Evolutionary conservation across 1,140 invertebrate genomes (phyloP), one percentile per base, ranked within the genome.

Genomic region (Pissodes strobi): DNA sequence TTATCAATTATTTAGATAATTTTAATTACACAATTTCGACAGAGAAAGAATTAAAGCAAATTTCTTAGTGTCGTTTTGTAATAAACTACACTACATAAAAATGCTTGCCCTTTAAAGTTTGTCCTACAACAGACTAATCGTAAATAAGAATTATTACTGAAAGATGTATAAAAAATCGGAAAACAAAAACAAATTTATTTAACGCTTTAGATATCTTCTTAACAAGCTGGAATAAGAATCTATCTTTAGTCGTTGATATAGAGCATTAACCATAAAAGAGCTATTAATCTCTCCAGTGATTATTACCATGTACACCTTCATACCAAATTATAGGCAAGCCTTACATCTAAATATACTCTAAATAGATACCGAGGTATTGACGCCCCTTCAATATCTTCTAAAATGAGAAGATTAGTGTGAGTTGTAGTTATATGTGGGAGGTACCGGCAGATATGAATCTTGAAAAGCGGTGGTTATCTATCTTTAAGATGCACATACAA

Each of bases 371-470:
- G 5, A 57, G 39, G 25, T 57, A 57, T 57, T 27, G 53, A 59
- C 56, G 56, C 56, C 56, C 56, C 41, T 59, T 59, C 56, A 10
- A 38, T 59, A 43, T 59, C 56, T 46, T 59, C 43, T 59, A 19
- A 43, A 48, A 59, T 22, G 56, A 46, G 56, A 59, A 59, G 48
- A 59, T 59, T 59, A 59, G 56, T 61, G 46, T 51, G 18, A 61
- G 39, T 19, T 61, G 34, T 61, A 41, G 58, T 51, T 51, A 13
- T 39, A 61, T 51, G 58, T 61, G 58, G 58, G 58, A 51, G 58
- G 58, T 25, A 51, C 46, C 46, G 19, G 12, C 18, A 38, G 58
- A 61, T 61, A 61, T 61, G 58, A 49, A 61, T 61, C 58, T 61
- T 46, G 48, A 52, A 49, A 52, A 61, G 21, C 41, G 8, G 48